Evolutionary conservation across 2,113 vertebrate species (phyloP), one percentile per base, ranked within the genome.

Genomic region (Poeciliopsis occidentalis): DNA sequence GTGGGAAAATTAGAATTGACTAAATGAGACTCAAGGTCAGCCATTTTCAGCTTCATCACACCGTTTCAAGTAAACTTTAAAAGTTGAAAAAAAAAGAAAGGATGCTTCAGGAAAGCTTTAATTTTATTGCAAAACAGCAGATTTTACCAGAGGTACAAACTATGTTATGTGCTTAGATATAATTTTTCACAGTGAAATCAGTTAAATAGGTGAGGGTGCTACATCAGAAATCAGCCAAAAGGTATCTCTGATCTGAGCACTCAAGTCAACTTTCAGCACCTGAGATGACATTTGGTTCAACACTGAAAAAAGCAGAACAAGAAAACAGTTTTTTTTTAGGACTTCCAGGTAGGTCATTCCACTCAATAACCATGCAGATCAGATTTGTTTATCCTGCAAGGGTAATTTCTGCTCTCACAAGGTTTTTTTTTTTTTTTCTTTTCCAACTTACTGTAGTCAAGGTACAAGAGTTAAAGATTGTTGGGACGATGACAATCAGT

Each of bases 391-490:
- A 69, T n/a, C 39, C 41, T 19, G 8, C 7, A 57, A 22, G 12
- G 2, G n/a, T 22, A 24, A 37, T 15, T 75, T 67, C 22, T 39
- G 30, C 32, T 29, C 66, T 80, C 78, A 81, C 75, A 71, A 37
- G 10, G 10, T 2, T 11, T 37, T 37, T 68, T 67, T 82, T 34
- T 65, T 27, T 39, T 32, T 32, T n/a, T n/a, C n/a, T n/a, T 27
- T 27, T 27, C 27, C 29, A 24, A 64, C 80, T 37, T 67, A 15
- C 27, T 13, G 4, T n/a, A 54, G 29, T 60, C 15, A 1, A 12
- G 3, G 30, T 32, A 66, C 17, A 39, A 57, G 15, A 66, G 30
- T 12, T 57, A 51, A 61, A 30, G n/a, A 19, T n/a, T 11, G 6
- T 12, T 29, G 22, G 26, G 19, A 24, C 51, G 15, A 39, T 12